Percentiles rank a stretch among this genome's conserved stretches.
Evolutionary conservation across 2,888 invertebrate genomes (phyloP).

Genomic region (Melieria crassipennis): DNA sequence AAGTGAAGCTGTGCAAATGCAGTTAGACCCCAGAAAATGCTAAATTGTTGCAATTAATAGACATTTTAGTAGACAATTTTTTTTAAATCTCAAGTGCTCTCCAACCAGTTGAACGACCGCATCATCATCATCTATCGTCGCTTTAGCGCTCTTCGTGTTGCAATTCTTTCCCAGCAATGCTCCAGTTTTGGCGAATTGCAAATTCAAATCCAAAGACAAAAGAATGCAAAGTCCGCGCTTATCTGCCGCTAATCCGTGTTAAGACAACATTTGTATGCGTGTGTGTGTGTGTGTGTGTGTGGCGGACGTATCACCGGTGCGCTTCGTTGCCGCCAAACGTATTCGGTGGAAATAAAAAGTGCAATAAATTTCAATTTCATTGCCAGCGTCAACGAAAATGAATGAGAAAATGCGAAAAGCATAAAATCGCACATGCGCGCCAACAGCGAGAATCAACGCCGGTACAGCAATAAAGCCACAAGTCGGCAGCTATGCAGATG

Average conservation of each 20-base stretch:
- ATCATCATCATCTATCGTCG: too few species aligned
- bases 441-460: conserved; percentile 1
- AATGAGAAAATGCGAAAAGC: too few species aligned
- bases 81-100: too few species aligned
- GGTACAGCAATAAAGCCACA: conserved; percentile 22
- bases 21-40: too few species aligned
- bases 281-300: conserved; percentile 10
- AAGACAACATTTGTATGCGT: neutral
- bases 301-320: neutral
- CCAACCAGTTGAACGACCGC: too few species aligned
- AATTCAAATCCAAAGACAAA: neutral
- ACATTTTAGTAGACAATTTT: too few species aligned
- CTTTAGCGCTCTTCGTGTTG: too few species aligned
- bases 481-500: neutral
- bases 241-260: neutral
- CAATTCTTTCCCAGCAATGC: too few species aligned
- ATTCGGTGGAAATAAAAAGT: conserved; percentile 61
- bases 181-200: too few species aligned
- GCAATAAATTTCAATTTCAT: conserved; percentile 57
- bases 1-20: too few species aligned
- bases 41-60: too few species aligned
- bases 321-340: conserved; percentile 26
- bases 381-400: conserved; percentile 5
- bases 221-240: conserved; percentile 13
- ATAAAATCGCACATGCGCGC: too few species aligned